Evolutionary conservation across 1,140 invertebrate genomes (phyloP).

Genomic region (Saccostrea echinata): DNA sequence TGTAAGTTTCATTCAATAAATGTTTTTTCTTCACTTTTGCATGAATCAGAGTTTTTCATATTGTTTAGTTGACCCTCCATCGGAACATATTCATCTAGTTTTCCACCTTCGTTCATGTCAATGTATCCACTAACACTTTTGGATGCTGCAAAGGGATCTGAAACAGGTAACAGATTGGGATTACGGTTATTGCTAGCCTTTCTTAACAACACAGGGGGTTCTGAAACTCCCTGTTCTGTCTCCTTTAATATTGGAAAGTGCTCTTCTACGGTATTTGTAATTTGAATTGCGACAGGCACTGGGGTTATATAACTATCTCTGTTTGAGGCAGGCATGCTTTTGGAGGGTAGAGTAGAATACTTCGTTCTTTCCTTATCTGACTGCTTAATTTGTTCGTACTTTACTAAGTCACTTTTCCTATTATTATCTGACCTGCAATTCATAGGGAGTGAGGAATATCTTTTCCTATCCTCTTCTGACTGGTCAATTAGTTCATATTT

Average conservation of each 20-base stretch:
- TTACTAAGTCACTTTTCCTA: not conserved
- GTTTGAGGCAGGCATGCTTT: not conserved
- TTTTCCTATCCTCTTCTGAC: not conserved
- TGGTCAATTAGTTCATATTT: not conserved
- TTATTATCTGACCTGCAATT: not conserved
- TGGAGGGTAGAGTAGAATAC: not conserved
- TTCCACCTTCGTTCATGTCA: conserved; percentile 7
- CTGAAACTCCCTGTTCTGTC: not conserved
- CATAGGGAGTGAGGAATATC: not conserved
- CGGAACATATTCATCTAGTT: conserved; percentile 4
- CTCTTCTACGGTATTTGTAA: not conserved
- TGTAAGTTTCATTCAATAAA: not conserved
- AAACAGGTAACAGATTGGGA: not conserved
- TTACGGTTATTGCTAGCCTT: not conserved
- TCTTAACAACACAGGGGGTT: not conserved
- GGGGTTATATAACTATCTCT: not conserved
- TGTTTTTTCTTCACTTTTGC: not conserved
- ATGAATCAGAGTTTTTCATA: not conserved
- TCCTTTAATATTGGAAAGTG: not conserved
- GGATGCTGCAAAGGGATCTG: not conserved
- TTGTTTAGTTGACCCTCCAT: not conserved
- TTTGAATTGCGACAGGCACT: not conserved
- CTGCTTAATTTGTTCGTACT: not conserved
- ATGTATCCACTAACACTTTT: not conserved
- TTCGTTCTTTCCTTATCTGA: not conserved